Evolutionary conservation across 2,113 vertebrate genomes (phyloP), one percentile per base, ranked within the genome.

Genomic region (Zosterops pallidus): DNA sequence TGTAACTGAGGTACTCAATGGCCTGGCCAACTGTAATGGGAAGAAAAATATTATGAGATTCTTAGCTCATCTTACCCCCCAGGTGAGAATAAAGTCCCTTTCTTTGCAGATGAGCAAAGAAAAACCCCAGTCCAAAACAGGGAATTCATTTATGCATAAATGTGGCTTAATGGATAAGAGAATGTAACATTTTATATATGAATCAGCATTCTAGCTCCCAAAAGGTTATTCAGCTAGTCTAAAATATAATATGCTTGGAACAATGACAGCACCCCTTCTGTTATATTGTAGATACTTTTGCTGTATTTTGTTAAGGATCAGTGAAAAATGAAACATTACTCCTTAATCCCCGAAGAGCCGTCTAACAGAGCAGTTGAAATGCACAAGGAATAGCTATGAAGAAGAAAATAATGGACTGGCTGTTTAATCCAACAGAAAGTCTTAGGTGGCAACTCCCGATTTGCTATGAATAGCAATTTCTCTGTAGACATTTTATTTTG

Each of bases 281-380:
- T 95, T 96, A 89, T 76, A 93, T 63, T 92, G 68, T 93, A 91
- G 95, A 91, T 96, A 82, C 49, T 90, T 93, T 55, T 93, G 90
- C 92, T 77, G 56, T 90, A 79, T 91, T 94, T 97, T 96, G 95
- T 89, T 94, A 95, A 91, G 94, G 94, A 86, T 96, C 93, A 90
- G 88, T 97, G 95, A 93, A 95, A 96, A 94, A 91, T 90, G 95
- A 95, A 97, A 96, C 92, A 95, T 96, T 92, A 85, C 59, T 83
- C n/a, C 83, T 83, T 94, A 96, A 90, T 97, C 93, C 94, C 94
- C 20, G 11, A 94, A 93, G 94, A 89, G 81, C 59, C 4, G 53
- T 96, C 72, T 65, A 92, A 64, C 80, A 86, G 67, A 86, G 76
- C 77, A 89, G 75, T 55, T 89, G 89, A 97, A 94, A 94, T 59